Evolutionary conservation across 2,888 invertebrate species (phyloP).

Genomic region (Lamellibrachia satsuma): DNA sequence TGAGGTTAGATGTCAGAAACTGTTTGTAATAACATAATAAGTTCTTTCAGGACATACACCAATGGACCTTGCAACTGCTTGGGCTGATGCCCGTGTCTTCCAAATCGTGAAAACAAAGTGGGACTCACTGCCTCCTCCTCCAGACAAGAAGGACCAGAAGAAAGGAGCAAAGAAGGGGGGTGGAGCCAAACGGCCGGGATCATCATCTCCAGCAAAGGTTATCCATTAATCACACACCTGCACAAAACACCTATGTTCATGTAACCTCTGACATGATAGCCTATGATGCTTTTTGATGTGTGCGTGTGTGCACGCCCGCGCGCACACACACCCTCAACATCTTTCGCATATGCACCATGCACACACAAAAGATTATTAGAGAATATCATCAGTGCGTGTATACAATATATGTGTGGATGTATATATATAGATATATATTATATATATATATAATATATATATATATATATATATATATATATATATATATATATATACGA

Average conservation of each 20-base stretch:
- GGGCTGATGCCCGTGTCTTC: slow-evolving; percentile 61
- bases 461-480: too few relatives aligned
- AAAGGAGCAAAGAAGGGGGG: slow-evolving; percentile 44
- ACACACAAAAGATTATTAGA: too few relatives aligned
- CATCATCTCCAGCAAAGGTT: slow-evolving; percentile 24
- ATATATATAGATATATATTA: too few relatives aligned
- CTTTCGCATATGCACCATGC: too few relatives aligned
- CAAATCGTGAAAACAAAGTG: slow-evolving; percentile 60
- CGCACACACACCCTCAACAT: not conserved
- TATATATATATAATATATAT: too few relatives aligned
- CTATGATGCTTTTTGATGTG: not conserved
- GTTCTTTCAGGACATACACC: slow-evolving; percentile 57
- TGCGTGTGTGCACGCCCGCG: not conserved
- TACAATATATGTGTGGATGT: too few relatives aligned
- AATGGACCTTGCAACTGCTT: slow-evolving; percentile 60
- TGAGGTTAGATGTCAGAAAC: too few relatives aligned
- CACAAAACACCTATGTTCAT: not conserved
- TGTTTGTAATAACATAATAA: not conserved
- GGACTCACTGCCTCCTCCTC: slow-evolving; percentile 57
- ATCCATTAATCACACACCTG: not conserved
- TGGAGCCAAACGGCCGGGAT: slow-evolving; percentile 33
- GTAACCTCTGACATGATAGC: not conserved
- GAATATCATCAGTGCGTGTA: too few relatives aligned
- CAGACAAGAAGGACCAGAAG: slow-evolving; percentile 53
- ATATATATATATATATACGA: too few relatives aligned